Percentiles rank a stretch among this genome's conserved stretches.
phyloP scores from a whole-genome alignment of 2,888 invertebrate species.

The Diaphora mendica region DNA sequence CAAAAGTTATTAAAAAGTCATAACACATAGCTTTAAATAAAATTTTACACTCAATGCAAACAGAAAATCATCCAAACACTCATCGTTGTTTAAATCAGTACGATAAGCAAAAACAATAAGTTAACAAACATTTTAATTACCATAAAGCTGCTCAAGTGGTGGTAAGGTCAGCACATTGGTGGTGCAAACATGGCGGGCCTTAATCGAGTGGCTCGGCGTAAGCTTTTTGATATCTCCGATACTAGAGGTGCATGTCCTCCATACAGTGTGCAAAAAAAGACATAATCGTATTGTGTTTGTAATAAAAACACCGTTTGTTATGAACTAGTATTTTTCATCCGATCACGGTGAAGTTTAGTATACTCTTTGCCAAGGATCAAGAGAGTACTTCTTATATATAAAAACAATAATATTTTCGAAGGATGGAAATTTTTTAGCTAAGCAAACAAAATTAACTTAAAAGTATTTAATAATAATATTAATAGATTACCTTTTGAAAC shows the following conservation, averaged over 20 bases:
- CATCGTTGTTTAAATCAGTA: constrained; percentile 24
- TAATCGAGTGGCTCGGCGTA: constrained; percentile 72
- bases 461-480: too few species aligned
- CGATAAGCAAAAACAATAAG: constrained; percentile 53
- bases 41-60: neutral
- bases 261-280: constrained; percentile 57
- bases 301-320: neutral
- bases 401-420: too few species aligned
- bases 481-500: too few species aligned
- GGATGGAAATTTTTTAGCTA: too few species aligned
- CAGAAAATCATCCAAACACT: constrained; percentile 17
- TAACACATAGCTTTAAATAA: neutral
- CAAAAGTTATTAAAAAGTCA: too few species aligned
- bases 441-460: too few species aligned
- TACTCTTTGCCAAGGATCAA: too few species aligned
- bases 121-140: constrained; percentile 74
- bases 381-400: too few species aligned
- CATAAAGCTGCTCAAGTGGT: constrained; percentile 69
- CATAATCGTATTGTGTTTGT: neutral
- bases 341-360: too few species aligned
- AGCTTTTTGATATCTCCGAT: constrained; percentile 77
- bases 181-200: constrained; percentile 70
- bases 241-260: constrained; percentile 54
- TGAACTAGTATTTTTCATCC: too few species aligned
- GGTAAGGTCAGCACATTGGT: constrained; percentile 72